Percentiles rank a stretch among this genome's conserved stretches.
Evolutionary conservation across 2,888 invertebrate species (phyloP).

Genomic region (Amiota mariae): DNA sequence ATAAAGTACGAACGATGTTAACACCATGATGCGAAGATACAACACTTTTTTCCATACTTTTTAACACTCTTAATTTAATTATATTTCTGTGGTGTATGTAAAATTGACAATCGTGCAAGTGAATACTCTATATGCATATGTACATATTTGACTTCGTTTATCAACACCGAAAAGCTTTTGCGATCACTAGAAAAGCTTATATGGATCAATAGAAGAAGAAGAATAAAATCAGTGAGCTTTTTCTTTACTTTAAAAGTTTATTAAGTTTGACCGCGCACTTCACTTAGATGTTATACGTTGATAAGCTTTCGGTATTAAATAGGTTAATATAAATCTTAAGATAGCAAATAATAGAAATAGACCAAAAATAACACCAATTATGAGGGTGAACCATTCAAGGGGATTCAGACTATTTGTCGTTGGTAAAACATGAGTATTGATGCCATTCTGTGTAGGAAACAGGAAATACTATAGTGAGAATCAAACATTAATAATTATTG

Average conservation of each 20-base stretch:
- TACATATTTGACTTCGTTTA: not conserved
- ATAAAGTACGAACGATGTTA: no score
- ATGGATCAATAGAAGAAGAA: no score
- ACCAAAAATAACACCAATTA: constrained; percentile 68
- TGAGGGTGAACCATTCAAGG: constrained; percentile 70
- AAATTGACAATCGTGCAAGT: not conserved
- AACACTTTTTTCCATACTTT: no score
- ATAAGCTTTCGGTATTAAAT: constrained; percentile 64
- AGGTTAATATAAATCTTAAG: constrained; percentile 66
- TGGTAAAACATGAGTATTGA: constrained; percentile 71
- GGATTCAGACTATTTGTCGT: constrained; percentile 66
- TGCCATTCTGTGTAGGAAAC: constrained; percentile 60
- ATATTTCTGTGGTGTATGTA: not conserved
- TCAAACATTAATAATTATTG: not conserved
- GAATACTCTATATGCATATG: not conserved
- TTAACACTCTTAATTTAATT: no score
- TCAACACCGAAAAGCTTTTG: not conserved
- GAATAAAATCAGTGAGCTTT: no score
- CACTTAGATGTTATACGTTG: constrained; percentile 54
- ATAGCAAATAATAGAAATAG: constrained; percentile 68
- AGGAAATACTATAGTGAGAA: not conserved
- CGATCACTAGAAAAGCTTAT: no score
- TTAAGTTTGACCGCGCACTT: not conserved
- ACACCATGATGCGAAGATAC: no score
- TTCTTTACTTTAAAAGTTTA: no score